Conservation (phyloP, 2,888 invertebrate genomes). For the Sarcophaga caerulescens region DNA sequence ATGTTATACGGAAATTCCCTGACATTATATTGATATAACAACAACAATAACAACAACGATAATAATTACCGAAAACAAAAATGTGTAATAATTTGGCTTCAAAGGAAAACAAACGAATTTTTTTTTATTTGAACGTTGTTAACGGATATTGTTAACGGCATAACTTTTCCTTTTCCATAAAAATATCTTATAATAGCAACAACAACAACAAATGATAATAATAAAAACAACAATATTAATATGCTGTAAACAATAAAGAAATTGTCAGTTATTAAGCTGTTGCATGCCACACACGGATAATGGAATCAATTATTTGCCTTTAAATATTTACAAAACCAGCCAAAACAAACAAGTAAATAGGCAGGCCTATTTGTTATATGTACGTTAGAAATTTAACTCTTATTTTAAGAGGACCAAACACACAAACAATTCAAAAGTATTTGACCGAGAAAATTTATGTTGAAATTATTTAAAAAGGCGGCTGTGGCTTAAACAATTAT, state of each 20-base stretch:
- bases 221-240: not conserved
- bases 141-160: slow-evolving; percentile 24
- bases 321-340: too few relatives aligned
- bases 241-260: not conserved
- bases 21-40: slow-evolving; percentile 44
- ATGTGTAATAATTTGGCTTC: not conserved
- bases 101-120: not conserved
- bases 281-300: not conserved
- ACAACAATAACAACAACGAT: slow-evolving; percentile 10
- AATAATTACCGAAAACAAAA: slow-evolving; percentile 4
- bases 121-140: not conserved
- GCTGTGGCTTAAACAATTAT: too few relatives aligned
- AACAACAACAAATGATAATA: not conserved
- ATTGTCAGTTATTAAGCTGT: slow-evolving; percentile 3
- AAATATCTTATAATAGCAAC: not conserved
- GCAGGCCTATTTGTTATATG: not conserved
- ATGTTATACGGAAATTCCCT: slow-evolving; percentile 53
- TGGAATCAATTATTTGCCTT: too few relatives aligned
- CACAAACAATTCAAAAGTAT: too few relatives aligned
- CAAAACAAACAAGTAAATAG: not conserved
- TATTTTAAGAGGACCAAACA: too few relatives aligned
- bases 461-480: too few relatives aligned
- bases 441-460: too few relatives aligned
- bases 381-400: too few relatives aligned
- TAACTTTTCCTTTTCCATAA: slow-evolving; percentile 1